A percentile compares a stretch with the other conserved stretches of the same genome.
These are phyloP conservation scores for Stramonita haemastoma DNA, from an alignment of 2,888 invertebrate genomes.

Conservation along the genomic window DNA sequence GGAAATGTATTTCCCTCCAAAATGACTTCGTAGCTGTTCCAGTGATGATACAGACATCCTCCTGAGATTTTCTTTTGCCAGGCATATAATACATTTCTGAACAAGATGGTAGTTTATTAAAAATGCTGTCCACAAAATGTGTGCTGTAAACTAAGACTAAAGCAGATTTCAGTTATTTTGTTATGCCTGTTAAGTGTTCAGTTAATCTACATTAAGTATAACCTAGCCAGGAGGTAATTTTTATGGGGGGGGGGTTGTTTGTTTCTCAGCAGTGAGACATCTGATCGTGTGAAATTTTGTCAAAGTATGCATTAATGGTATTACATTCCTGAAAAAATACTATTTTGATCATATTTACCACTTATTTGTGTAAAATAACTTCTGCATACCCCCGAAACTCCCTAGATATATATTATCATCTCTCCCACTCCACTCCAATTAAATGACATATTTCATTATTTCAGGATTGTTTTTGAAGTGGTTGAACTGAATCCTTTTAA, in stretches of 20 bases:
- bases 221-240: background rate
- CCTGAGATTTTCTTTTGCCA: too few relatives aligned
- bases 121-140: too few relatives aligned
- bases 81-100: too few relatives aligned
- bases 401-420: background rate
- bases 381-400: background rate
- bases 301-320: background rate
- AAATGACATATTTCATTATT: background rate
- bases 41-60: too few relatives aligned
- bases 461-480: slow-evolving; percentile 14
- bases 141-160: too few relatives aligned
- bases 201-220: too few relatives aligned
- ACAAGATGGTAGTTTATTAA: too few relatives aligned
- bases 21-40: too few relatives aligned
- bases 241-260: background rate
- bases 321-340: background rate
- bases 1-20: too few relatives aligned
- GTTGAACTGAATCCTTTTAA: background rate
- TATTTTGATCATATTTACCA: slow-evolving; percentile 6
- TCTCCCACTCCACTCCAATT: background rate
- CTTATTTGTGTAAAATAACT: background rate
- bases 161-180: too few relatives aligned
- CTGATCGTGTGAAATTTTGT: background rate
- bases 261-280: slow-evolving; percentile 15
- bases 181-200: too few relatives aligned